Conservation (phyloP, 53 echinoderm and acorn worm species). For the Apostichopus leukothele region DNA sequence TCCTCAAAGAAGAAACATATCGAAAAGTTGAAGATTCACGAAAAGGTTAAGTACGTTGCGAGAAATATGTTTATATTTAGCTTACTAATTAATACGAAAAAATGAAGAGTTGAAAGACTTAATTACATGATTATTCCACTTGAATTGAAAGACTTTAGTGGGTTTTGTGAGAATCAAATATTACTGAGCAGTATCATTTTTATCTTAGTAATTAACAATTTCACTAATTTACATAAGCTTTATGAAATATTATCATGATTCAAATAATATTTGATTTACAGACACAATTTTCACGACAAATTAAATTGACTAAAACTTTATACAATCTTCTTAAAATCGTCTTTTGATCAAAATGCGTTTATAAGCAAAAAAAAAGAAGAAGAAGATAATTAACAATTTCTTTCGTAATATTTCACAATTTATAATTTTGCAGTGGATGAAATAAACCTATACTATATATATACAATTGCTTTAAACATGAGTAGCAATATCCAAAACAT, state of each 20-base stretch:
- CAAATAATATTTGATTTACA: too few species aligned
- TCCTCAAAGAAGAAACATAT: not conserved
- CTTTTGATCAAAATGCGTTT: too few species aligned
- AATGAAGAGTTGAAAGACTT: not conserved
- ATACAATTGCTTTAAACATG: too few species aligned
- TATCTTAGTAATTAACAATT: not conserved
- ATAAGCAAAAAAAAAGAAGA: too few species aligned
- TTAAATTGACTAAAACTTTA: too few species aligned
- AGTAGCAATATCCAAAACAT: too few species aligned
- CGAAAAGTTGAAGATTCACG: not conserved
- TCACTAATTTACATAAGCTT: too few species aligned
- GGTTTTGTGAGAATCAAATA: not conserved
- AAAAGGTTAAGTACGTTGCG: not conserved
- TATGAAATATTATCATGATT: too few species aligned
- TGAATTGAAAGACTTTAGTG: slow-evolving; percentile 13
- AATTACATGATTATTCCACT: not conserved
- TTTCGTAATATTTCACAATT: not conserved
- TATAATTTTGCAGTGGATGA: not conserved
- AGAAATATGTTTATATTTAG: not conserved
- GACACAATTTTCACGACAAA: too few species aligned
- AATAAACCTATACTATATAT: too few species aligned
- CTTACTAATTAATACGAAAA: not conserved
- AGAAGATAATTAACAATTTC: too few species aligned
- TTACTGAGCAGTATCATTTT: not conserved
- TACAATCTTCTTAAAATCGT: too few species aligned